A percentile compares a stretch with the other conserved stretches of the same genome.
Conservation (phyloP, 2,888 invertebrate genomes). For the Habroteleia sp. region DNA sequence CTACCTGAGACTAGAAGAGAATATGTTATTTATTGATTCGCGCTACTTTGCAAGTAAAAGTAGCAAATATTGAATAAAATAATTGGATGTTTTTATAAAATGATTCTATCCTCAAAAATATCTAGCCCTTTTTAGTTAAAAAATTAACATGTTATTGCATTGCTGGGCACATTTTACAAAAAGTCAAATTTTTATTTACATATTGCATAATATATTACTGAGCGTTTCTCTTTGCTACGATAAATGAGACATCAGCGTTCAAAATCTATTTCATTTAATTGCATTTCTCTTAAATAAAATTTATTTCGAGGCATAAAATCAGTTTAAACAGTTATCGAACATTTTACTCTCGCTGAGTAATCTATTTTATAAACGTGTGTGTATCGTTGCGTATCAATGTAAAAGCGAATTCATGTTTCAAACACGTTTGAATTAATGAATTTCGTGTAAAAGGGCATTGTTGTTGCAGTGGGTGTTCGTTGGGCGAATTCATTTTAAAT, state of each 20-base stretch:
- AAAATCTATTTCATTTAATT: neutral
- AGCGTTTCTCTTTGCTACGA: no score
- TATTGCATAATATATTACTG: no score
- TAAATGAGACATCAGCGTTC: no score
- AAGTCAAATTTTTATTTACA: no score
- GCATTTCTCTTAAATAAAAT: constrained; percentile 4
- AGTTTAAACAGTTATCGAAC: constrained; percentile 20
- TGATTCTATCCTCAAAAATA: constrained; percentile 40
- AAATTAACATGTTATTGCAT: constrained; percentile 49
- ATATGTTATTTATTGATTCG: constrained; percentile 62
- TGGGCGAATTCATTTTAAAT: constrained; percentile 30
- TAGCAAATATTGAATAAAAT: constrained; percentile 47
- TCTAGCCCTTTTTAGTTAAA: constrained; percentile 8
- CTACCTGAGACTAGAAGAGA: constrained; percentile 43
- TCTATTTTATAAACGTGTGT: constrained; percentile 16
- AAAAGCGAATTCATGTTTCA: constrained; percentile 41
- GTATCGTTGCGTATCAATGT: constrained; percentile 15
- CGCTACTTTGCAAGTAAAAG: constrained; percentile 63
- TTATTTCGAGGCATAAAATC: constrained; percentile 8
- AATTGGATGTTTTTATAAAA: constrained; percentile 49
- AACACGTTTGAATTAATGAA: constrained; percentile 37
- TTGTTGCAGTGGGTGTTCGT: constrained; percentile 16
- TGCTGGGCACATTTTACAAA: no score
- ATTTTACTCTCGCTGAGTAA: constrained; percentile 6
- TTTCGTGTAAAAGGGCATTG: constrained; percentile 30